Evolutionary conservation across 2,888 invertebrate species (phyloP).

Genomic region (Sphecodes monilicornis): DNA sequence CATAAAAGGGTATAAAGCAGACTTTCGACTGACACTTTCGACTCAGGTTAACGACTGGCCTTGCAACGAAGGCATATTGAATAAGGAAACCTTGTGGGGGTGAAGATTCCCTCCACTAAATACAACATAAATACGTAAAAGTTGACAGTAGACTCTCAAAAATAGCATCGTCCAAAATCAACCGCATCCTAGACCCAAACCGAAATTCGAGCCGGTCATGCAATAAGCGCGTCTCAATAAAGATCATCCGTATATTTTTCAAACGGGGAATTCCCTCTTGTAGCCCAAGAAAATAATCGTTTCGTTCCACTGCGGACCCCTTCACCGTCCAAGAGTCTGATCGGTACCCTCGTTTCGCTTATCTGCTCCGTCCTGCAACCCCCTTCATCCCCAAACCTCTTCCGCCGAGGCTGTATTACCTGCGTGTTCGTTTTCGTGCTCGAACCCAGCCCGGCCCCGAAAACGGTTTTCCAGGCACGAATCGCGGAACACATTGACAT

Average conservation of each 20-base stretch:
- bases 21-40: too few relatives aligned
- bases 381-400: background rate
- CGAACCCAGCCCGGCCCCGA: conserved; percentile 28
- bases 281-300: background rate
- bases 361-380: background rate
- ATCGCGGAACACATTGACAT: conserved; percentile 81
- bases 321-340: background rate
- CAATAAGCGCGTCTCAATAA: too few relatives aligned
- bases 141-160: too few relatives aligned
- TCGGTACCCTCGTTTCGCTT: background rate
- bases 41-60: too few relatives aligned
- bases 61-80: too few relatives aligned
- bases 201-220: too few relatives aligned
- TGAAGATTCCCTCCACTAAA: too few relatives aligned
- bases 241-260: background rate
- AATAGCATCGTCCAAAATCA: too few relatives aligned
- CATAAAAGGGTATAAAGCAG: too few relatives aligned
- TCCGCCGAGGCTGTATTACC: conserved; percentile 12
- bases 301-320: background rate
- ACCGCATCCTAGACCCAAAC: too few relatives aligned
- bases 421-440: conserved; percentile 4
- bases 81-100: too few relatives aligned
- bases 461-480: conserved; percentile 82
- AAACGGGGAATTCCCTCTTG: background rate
- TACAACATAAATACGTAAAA: too few relatives aligned